These are phyloP conservation scores for Poecilia latipinna DNA, from an alignment of 2,113 vertebrate species.

Conservation along the genomic window DNA sequence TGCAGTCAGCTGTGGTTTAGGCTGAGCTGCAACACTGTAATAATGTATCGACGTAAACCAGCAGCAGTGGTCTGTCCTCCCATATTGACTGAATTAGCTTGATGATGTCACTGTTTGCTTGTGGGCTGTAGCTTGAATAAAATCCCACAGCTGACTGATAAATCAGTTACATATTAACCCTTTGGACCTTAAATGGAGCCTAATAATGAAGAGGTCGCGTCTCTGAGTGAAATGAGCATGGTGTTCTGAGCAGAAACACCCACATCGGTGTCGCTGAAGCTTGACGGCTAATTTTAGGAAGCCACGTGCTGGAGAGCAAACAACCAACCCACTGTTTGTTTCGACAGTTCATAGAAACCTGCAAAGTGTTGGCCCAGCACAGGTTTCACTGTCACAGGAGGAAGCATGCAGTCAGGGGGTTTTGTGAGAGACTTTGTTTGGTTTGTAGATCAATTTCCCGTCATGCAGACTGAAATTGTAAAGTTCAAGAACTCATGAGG, in stretches of 20 bases:
- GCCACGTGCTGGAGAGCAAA: conserved; percentile 20
- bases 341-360: neutral
- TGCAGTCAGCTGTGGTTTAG: neutral
- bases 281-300: conserved; percentile 26
- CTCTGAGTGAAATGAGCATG: too few relatives aligned
- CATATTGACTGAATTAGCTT: neutral
- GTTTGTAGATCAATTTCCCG: neutral
- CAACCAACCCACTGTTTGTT: neutral
- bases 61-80: neutral
- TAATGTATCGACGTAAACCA: neutral
- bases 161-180: neutral
- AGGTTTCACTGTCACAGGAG: neutral
- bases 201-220: neutral
- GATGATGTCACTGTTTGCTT: neutral
- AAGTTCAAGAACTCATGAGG: too few relatives aligned
- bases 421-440: neutral
- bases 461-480: too few relatives aligned
- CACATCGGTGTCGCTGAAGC: conserved; percentile 13
- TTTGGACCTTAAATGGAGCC: neutral
- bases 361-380: neutral
- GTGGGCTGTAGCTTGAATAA: neutral
- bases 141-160: neutral
- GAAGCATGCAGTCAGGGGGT: neutral
- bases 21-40: neutral
- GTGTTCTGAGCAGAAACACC: neutral